phyloP scores from a whole-genome alignment of 2,797 vertebrate genomes.

The Squalus acanthias region DNA sequence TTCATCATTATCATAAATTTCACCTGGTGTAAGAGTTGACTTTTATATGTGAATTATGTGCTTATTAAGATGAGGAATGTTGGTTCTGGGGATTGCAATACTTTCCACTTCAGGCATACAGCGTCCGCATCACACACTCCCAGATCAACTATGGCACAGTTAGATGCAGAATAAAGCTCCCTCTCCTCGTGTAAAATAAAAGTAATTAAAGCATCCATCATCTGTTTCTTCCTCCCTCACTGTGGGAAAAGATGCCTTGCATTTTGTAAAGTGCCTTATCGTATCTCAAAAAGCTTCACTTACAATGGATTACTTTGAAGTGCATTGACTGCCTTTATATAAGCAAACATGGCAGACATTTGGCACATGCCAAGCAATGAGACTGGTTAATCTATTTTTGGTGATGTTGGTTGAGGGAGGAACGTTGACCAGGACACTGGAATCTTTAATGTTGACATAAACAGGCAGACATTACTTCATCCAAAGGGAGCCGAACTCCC shows the following conservation, averaged over 20 bases:
- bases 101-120: not conserved
- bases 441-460: not conserved
- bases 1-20: not conserved
- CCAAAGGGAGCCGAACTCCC: not conserved
- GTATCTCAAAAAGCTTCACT: not conserved
- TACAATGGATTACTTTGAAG: not conserved
- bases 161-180: not conserved
- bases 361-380: not conserved
- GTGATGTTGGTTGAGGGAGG: not conserved
- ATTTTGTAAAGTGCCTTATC: not conserved
- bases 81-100: not conserved
- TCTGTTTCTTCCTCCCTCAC: not conserved
- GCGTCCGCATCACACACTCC: not conserved
- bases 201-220: constrained; percentile 2
- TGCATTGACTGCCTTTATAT: not conserved
- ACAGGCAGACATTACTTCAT: not conserved
- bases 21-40: not conserved
- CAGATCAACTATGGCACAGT: not conserved
- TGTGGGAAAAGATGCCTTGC: not conserved
- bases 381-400: not conserved
- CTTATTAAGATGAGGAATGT: not conserved
- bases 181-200: not conserved
- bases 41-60: not conserved
- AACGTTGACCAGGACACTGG: not conserved
- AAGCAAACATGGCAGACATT: not conserved